Conservation (phyloP, 2,797 vertebrate genomes). For the Thunnus albacares region DNA sequence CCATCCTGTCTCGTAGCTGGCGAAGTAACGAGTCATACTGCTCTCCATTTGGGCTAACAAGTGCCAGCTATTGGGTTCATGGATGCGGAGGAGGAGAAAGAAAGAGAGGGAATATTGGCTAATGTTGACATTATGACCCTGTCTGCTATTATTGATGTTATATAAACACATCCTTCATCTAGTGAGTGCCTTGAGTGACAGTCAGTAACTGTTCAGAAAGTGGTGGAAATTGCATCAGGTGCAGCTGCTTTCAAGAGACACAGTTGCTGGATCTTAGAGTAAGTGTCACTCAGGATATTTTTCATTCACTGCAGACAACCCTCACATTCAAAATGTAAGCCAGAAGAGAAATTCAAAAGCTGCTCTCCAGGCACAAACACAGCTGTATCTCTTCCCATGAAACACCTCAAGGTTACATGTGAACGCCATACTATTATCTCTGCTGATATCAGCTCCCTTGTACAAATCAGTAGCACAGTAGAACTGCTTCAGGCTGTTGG, state of each 20-base stretch:
- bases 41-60: slow-evolving; percentile 96
- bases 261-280: background rate
- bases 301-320: background rate
- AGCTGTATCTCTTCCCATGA: slow-evolving; percentile 66
- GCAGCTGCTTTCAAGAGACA: slow-evolving; percentile 9
- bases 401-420: slow-evolving; percentile 33
- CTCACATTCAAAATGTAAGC: background rate
- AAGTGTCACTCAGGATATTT: background rate
- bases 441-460: background rate
- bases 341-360: background rate
- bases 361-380: slow-evolving; percentile 34
- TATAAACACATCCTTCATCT: background rate
- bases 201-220: background rate
- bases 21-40: slow-evolving; percentile 96
- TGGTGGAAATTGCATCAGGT: background rate
- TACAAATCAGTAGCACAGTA: too few species aligned
- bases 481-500: background rate
- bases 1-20: slow-evolving; percentile 96
- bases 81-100: background rate
- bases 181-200: background rate
- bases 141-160: background rate
- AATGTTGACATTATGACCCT: background rate
- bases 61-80: slow-evolving; percentile 87
- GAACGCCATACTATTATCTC: background rate
- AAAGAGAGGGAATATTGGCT: slow-evolving; percentile 21